Evolutionary conservation across 2,888 invertebrate genomes (phyloP), one percentile per base, ranked within the genome.

Genomic region (Leptodirus hochenwartii): DNA sequence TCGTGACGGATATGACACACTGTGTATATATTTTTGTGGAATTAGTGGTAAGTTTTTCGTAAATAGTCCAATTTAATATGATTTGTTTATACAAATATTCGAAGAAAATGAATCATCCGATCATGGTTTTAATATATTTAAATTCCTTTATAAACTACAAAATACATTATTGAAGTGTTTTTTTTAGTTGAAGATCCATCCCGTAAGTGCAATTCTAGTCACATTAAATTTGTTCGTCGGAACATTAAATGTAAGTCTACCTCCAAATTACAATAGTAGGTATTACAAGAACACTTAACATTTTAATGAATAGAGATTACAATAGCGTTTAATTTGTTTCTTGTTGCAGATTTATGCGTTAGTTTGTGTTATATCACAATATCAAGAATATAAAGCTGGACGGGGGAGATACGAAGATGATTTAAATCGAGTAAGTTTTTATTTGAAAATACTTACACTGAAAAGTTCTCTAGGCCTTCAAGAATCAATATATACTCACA

Each of bases 301-400:
- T n/a, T n/a, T n/a, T n/a, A n/a, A n/a, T n/a, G n/a, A n/a, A n/a
- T n/a, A n/a, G n/a, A n/a, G n/a, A n/a, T n/a, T n/a, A n/a, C n/a
- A n/a, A n/a, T n/a, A n/a, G n/a, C n/a, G n/a, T n/a, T n/a, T n/a
- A n/a, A n/a, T n/a, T n/a, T n/a, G n/a, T n/a, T n/a, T n/a, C n/a
- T n/a, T 24, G 34, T 55, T 56, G 25, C 62, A 85, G 84, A 59
- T 78, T 20, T 85, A 85, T 54, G 72, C 78, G 37, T 59, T 82
- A 52, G 62, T 84, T 33, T 84, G 84, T 58, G 84, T 85, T 33
- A 66, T 82, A 47, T 84, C 84, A 4, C 84, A 84, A 53, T 82
- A 79, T 47, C 85, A 85, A 55, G 81, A 81, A 47, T 76, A 80
- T 46, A 56, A 64, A 34, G 70, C 65, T 5, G 77, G 79, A 4